phyloP scores from a whole-genome alignment of 2,888 invertebrate species.

The Anagyrus pseudococci region DNA sequence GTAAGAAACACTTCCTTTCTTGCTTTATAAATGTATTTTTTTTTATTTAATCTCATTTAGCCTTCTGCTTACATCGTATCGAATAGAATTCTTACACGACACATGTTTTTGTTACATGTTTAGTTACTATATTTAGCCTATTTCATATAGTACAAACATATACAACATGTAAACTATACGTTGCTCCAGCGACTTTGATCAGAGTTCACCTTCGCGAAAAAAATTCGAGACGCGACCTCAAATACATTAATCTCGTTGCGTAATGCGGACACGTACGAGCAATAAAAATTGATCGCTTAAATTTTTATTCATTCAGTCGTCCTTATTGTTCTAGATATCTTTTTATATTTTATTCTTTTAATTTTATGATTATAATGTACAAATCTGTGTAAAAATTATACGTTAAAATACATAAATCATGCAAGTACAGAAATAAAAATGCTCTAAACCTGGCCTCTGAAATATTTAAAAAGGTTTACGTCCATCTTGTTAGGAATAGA shows the following conservation, averaged over 20 bases:
- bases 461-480: no score
- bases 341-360: no score
- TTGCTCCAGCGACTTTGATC: slow-evolving; percentile 23
- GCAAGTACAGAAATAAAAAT: no score
- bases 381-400: no score
- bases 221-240: slow-evolving; percentile 10
- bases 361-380: no score
- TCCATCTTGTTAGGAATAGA: no score
- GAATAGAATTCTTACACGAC: slow-evolving; percentile 25
- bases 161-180: slow-evolving; percentile 46
- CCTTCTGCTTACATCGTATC: slow-evolving; percentile 10
- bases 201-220: slow-evolving; percentile 12
- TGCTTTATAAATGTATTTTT: slow-evolving; percentile 40
- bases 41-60: slow-evolving; percentile 39
- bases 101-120: slow-evolving; percentile 31
- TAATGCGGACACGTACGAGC: slow-evolving; percentile 11
- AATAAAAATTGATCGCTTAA: slow-evolving; percentile 31
- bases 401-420: no score
- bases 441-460: no score
- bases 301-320: slow-evolving; percentile 29
- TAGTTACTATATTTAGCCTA: slow-evolving; percentile 31
- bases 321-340: slow-evolving; percentile 28
- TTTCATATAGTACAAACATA: slow-evolving; percentile 49
- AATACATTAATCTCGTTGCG: slow-evolving; percentile 17
- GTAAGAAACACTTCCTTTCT: slow-evolving; percentile 3